These are phyloP conservation scores for mouse (Mus musculus) DNA, from an alignment of 2,113 vertebrate genomes.

Conservation along the genomic window DNA sequence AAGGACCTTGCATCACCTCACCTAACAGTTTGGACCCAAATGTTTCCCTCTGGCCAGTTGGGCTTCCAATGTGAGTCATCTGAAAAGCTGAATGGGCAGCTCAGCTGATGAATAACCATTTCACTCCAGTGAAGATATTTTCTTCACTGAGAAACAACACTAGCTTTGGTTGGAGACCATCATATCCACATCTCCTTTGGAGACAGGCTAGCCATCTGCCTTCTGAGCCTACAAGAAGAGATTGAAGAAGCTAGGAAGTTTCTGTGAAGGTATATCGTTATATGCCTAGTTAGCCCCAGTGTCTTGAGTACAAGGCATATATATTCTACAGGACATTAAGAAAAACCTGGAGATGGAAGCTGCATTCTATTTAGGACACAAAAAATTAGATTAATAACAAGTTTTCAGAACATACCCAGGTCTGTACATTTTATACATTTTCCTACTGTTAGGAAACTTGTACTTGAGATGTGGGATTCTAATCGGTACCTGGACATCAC, in stretches of 20 bases:
- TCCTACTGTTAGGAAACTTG: not conserved
- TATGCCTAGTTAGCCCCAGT: not conserved
- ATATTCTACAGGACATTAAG: not conserved
- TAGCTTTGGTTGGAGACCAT: not conserved
- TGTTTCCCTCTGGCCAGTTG: not conserved
- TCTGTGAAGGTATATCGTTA: not conserved
- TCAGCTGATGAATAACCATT: not conserved
- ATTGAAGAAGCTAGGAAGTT: not conserved
- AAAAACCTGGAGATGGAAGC: not conserved
- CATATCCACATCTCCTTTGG: not conserved
- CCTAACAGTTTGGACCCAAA: not conserved
- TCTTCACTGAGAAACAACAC: not conserved
- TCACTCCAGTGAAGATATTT: not conserved
- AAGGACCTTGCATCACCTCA: not conserved
- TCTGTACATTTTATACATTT: not conserved
- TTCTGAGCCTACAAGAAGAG: not conserved
- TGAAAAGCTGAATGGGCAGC: conserved; percentile 46
- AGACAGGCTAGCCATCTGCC: not conserved
- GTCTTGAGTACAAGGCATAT: not conserved
- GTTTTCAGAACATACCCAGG: conserved; percentile 14
- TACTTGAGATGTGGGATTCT: not conserved
- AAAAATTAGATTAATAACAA: conserved; percentile 12
- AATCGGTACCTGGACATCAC: not conserved
- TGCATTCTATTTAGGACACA: not conserved
- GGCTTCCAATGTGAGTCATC: not conserved